Percentiles rank a stretch among this genome's conserved stretches.
These are phyloP conservation scores for Lucilia cuprina DNA, from an alignment of 1,140 invertebrate species.

Conservation along the genomic window DNA sequence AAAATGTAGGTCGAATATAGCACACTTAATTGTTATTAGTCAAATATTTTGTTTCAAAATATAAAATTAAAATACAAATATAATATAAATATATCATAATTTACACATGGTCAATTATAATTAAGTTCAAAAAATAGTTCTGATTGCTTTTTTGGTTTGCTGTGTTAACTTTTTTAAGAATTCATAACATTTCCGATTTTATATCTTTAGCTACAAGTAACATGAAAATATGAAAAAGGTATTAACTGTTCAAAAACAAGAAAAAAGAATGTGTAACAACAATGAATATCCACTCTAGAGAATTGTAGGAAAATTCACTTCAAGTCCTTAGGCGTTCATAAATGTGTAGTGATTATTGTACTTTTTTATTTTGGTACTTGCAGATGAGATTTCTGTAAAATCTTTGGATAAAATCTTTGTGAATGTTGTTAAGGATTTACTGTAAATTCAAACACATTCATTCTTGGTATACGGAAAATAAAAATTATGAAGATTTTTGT, in stretches of 20 bases:
- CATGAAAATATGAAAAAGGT: neutral
- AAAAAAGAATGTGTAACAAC: neutral
- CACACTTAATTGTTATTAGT: no score
- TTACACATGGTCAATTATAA: no score
- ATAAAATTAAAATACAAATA: no score
- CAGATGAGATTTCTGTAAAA: neutral
- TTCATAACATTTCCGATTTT: neutral
- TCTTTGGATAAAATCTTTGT: neutral
- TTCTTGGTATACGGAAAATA: neutral
- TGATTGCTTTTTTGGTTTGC: neutral
- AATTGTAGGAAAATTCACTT: slow-evolving; percentile 18
- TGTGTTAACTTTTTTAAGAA: neutral
- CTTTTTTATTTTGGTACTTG: neutral
- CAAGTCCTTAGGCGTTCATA: neutral
- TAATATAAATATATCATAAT: no score
- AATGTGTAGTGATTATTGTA: slow-evolving; percentile 13
- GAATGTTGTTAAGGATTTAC: neutral
- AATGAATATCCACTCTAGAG: neutral
- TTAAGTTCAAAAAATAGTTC: neutral
- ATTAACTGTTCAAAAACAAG: neutral
- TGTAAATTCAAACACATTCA: neutral
- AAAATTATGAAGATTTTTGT: neutral
- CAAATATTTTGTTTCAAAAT: no score
- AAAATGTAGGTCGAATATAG: no score
- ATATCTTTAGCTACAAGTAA: neutral